Conservation (phyloP, 2,797 vertebrate species). For the Eulemur coronatus region DNA sequence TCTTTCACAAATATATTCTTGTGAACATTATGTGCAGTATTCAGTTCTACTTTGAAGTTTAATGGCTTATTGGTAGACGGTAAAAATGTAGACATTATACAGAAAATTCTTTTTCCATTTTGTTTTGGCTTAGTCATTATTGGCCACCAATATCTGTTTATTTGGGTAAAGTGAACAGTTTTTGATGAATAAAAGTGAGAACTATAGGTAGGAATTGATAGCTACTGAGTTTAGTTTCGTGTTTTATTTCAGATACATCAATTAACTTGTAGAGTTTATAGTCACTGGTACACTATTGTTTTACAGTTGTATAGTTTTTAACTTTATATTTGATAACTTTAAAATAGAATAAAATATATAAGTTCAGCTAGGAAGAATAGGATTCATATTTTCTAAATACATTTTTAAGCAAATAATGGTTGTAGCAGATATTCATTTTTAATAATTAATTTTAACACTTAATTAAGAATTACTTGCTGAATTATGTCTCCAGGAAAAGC, state of each 20-base stretch:
- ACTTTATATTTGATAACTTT: background rate
- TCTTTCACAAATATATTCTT: background rate
- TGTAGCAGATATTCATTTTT: conserved; percentile 17
- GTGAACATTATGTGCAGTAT: background rate
- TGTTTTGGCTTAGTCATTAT: background rate
- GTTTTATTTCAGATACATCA: background rate
- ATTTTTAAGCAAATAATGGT: conserved; percentile 1
- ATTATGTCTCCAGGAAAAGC: background rate
- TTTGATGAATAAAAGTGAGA: background rate
- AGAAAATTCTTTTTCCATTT: background rate
- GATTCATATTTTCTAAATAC: background rate
- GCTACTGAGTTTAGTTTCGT: background rate
- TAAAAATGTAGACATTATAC: background rate
- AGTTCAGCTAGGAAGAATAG: background rate
- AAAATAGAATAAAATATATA: background rate
- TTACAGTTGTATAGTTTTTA: background rate
- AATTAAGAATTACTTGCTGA: background rate
- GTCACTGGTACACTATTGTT: background rate
- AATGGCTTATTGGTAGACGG: background rate
- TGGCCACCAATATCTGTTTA: background rate
- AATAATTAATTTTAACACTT: background rate
- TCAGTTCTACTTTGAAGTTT: background rate
- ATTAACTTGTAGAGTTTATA: background rate
- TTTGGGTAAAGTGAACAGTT: background rate
- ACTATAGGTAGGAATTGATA: background rate